phyloP scores from a whole-genome alignment of 2,888 invertebrate genomes.

The Xestia c-nigrum region DNA sequence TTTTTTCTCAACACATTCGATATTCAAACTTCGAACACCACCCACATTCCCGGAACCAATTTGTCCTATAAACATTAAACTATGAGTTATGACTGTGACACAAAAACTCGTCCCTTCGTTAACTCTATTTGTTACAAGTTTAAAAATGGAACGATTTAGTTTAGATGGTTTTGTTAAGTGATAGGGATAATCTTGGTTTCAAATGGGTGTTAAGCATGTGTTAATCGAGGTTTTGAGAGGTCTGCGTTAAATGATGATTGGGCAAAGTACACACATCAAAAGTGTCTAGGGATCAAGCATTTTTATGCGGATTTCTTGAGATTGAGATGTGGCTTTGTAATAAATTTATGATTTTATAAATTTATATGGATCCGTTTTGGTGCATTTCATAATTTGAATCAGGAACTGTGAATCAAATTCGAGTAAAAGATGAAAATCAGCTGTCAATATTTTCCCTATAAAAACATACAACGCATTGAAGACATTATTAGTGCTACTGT shows the following conservation, averaged over 20 bases:
- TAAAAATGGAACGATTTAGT: slow-evolving; percentile 38
- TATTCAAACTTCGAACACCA: slow-evolving; percentile 30
- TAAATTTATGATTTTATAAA: no score
- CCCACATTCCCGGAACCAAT: slow-evolving; percentile 68
- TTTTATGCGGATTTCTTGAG: no score
- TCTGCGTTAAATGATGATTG: slow-evolving; percentile 29
- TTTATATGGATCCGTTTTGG: no score
- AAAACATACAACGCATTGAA: no score
- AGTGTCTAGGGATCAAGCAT: no score
- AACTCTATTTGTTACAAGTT: slow-evolving; percentile 38
- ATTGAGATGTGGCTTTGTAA: no score
- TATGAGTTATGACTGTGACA: slow-evolving; percentile 58
- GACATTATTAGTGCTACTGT: no score
- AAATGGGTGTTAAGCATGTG: slow-evolving; percentile 56
- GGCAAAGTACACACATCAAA: no score
- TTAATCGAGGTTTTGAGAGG: slow-evolving; percentile 36
- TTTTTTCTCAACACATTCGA: slow-evolving; percentile 28
- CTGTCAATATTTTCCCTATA: no score
- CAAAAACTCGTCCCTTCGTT: slow-evolving; percentile 63
- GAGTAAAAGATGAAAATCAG: no score
- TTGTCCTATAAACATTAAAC: slow-evolving; percentile 67
- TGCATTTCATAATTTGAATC: no score
- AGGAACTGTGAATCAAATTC: no score
- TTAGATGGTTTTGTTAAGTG: slow-evolving; percentile 56
- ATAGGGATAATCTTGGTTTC: slow-evolving; percentile 38